Conservation (phyloP, 2,888 invertebrate genomes). For the Eutolmus rufibarbis region DNA sequence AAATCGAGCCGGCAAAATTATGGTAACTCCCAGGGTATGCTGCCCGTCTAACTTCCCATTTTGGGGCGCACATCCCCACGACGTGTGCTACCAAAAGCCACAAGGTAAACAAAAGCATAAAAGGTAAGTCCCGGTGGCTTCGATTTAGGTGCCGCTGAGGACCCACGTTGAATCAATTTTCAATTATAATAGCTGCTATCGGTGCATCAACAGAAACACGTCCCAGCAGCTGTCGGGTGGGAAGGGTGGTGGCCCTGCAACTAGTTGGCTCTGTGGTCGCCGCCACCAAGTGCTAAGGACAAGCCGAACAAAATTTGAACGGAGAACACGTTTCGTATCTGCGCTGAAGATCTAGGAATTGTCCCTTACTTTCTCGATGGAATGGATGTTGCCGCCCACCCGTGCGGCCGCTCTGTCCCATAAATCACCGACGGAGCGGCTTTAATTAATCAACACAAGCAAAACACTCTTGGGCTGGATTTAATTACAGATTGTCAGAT, state of each 20-base stretch:
- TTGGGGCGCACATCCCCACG: not conserved
- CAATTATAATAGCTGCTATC: conserved; percentile 37
- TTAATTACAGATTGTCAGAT: conserved; percentile 48
- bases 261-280: not conserved
- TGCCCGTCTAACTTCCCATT: not conserved
- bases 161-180: conserved; percentile 30
- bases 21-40: not conserved
- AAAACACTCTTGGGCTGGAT: conserved; percentile 47
- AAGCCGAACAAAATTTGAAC: conserved; percentile 4
- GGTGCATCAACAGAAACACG: conserved; percentile 30
- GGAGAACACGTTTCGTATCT: conserved; percentile 12
- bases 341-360: conserved; percentile 26
- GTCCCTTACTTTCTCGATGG: not conserved
- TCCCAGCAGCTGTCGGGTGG: not conserved
- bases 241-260: not conserved
- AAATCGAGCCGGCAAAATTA: not conserved
- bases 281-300: not conserved
- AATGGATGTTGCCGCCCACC: not conserved
- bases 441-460: conserved; percentile 49
- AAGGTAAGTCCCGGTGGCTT: not conserved
- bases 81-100: not conserved
- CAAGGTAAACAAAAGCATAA: conserved; percentile 17
- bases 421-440: conserved; percentile 46
- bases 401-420: conserved; percentile 31
- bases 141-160: not conserved